Percentiles rank a stretch among this genome's conserved stretches.
These are phyloP conservation scores for Agrilus biguttatus DNA, from an alignment of 2,888 invertebrate genomes.

Conservation along the genomic window DNA sequence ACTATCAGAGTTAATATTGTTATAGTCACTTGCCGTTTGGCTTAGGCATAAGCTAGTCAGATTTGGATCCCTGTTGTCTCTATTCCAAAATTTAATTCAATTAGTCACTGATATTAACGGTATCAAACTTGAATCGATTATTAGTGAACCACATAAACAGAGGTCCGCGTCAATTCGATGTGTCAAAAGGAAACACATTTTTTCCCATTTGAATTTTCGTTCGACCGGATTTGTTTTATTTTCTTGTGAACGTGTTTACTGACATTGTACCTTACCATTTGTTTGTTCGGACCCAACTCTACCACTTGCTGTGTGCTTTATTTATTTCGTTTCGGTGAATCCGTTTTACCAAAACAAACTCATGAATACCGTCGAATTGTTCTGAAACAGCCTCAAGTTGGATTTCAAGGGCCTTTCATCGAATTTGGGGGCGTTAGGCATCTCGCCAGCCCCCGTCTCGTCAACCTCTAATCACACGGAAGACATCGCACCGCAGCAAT, in stretches of 20 bases:
- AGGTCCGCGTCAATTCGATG: too few species aligned
- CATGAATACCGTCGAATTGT: background rate
- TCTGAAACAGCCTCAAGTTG: conserved; percentile 53
- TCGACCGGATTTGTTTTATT: too few species aligned
- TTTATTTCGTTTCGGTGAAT: too few species aligned
- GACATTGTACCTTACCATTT: too few species aligned
- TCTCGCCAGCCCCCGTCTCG: conserved; percentile 38
- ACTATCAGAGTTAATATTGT: conserved; percentile 36
- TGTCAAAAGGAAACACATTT: too few species aligned
- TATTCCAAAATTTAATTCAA: conserved; percentile 34
- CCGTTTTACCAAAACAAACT: background rate
- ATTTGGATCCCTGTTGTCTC: conserved; percentile 32
- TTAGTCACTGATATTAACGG: conserved; percentile 36
- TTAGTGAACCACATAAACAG: conserved; percentile 16
- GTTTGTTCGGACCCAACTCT: too few species aligned
- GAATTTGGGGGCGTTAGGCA: conserved; percentile 44
- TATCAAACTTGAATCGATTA: conserved; percentile 31
- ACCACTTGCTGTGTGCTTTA: too few species aligned
- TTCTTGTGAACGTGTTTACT: too few species aligned
- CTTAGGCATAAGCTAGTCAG: conserved; percentile 35
- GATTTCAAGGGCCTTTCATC: conserved; percentile 70
- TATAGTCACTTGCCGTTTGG: conserved; percentile 35
- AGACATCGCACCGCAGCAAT: conserved; percentile 58
- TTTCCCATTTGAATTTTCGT: too few species aligned
- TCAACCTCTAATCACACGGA: conserved; percentile 28